A percentile compares a stretch with the other conserved stretches of the same genome.
Conservation (phyloP, 1,140 invertebrate species). For the Mercenaria mercenaria region DNA sequence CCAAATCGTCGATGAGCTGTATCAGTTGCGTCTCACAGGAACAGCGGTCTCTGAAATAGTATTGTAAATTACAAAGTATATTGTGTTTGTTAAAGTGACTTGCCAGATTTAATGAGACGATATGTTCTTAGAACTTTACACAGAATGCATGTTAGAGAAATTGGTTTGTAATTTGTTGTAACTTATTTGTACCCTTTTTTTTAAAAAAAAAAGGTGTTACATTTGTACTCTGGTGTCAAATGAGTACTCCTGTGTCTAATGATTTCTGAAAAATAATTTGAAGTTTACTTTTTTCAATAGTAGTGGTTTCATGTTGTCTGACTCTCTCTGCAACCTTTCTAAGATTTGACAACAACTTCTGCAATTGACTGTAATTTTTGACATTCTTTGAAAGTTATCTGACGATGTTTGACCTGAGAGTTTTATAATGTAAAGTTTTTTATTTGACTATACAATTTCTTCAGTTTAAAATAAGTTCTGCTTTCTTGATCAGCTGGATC, state of each 20-base stretch:
- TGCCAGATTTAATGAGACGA: conserved; percentile 5
- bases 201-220: conserved; percentile 17
- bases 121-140: conserved; percentile 52
- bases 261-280: conserved; percentile 1
- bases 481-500: not conserved
- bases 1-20: conserved; percentile 13
- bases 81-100: conserved; percentile 4
- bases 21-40: conserved; percentile 47
- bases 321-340: not conserved
- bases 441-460: conserved; percentile 16
- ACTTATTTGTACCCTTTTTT: not conserved
- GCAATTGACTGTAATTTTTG: not conserved
- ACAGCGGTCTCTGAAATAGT: conserved; percentile 37
- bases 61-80: conserved; percentile 31
- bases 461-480: not conserved
- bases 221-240: conserved; percentile 25
- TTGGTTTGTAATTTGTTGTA: conserved; percentile 32
- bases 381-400: not conserved
- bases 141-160: too few species aligned
- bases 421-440: conserved; percentile 13
- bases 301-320: too few species aligned
- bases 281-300: not conserved
- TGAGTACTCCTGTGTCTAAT: not conserved
- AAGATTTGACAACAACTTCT: not conserved
- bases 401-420: not conserved